A percentile compares a stretch with the other conserved stretches of the same genome.
These are phyloP conservation scores for Sisyra nigra DNA, from an alignment of 2,888 invertebrate species.

Conservation along the genomic window DNA sequence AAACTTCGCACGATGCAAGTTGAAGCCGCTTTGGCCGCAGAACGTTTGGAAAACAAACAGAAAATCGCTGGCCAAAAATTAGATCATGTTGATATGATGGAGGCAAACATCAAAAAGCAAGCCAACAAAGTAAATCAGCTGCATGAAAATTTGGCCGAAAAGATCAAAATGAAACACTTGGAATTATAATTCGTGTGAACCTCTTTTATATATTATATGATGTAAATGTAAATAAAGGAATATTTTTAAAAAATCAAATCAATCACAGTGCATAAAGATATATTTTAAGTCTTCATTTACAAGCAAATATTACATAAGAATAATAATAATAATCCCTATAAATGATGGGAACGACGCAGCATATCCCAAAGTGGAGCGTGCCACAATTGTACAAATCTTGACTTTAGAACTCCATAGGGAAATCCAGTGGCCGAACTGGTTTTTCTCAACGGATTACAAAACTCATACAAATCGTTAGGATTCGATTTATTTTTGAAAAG, in stretches of 20 bases:
- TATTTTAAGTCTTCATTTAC: constrained; percentile 62
- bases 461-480: no score
- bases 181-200: constrained; percentile 42
- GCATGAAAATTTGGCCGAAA: constrained; percentile 60
- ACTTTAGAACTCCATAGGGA: no score
- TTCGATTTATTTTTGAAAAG: no score
- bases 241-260: neutral
- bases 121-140: constrained; percentile 72
- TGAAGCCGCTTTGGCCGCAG: constrained; percentile 57
- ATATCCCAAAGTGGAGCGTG: no score
- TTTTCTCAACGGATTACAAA: no score
- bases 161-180: constrained; percentile 56
- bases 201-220: neutral
- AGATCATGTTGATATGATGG: constrained; percentile 44
- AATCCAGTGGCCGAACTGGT: no score
- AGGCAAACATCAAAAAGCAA: constrained; percentile 70
- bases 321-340: constrained; percentile 28
- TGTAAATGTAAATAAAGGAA: neutral
- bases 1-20: constrained; percentile 72
- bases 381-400: no score
- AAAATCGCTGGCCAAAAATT: constrained; percentile 42
- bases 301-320: constrained; percentile 53
- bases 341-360: constrained; percentile 25
- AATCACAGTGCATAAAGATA: constrained; percentile 54
- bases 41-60: constrained; percentile 44